Evolutionary conservation across 2,797 vertebrate genomes (phyloP), one percentile per base, ranked within the genome.

Genomic region (Myotis daubentonii): DNA sequence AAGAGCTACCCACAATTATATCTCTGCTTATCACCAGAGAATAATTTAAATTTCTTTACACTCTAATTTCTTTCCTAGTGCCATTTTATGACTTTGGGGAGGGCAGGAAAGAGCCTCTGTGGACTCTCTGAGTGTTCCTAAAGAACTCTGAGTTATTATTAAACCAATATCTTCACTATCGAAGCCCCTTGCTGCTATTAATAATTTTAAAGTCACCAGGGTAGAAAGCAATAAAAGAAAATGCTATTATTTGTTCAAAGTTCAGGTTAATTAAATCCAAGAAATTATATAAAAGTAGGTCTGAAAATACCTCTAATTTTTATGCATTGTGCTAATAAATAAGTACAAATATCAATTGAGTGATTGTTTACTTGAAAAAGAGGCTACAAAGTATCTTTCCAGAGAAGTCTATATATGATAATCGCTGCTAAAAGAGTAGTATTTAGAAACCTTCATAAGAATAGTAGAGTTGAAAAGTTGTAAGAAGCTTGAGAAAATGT

Each of bases 61-160:
- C 15, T 91, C 30, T 10, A 78, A 10, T 87, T 94, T 3, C 10
- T 94, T 72, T 92, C 36, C 38, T 80, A 33, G 49, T 72, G 23
- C 81, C 78, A 90, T 89, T 94, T 84, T 74, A 62, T 91, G 51
- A 95, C 30, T 89, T 62, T 70, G 28, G 30, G 82, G 20, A 76
- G 5, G 11, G 20, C 8, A 70, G 36, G 17, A 22, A 15, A 81
- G 53, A 78, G 20, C 1, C 17, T 87, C n/a, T 76, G 9, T 84
- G 22, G 33, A 91, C 47, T 78, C 55, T 53, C 49, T 89, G 7
- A 79, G 30, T 91, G 36, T 88, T 38, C 65, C 41, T 86, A 72
- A 92, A 96, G 33, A 95, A 66, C 16, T 17, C 16, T 17, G 83
- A 88, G 41, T 88, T 83, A 92, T 87, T 93, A 68, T 94, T 78